phyloP scores from a whole-genome alignment of 2,113 vertebrate species.

The Platysteira castanea region DNA sequence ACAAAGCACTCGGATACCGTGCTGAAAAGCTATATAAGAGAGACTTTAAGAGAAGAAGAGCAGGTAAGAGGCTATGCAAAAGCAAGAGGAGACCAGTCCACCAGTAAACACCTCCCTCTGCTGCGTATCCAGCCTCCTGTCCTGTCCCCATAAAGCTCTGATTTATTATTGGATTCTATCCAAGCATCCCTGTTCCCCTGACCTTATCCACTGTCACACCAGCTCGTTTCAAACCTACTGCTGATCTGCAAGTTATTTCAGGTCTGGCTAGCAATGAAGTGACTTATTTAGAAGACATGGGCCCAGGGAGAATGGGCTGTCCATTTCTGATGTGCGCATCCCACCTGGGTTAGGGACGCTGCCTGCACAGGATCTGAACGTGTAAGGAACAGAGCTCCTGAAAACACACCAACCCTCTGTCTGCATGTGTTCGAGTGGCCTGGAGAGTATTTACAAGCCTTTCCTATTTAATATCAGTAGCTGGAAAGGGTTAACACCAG shows the following conservation, averaged over 20 bases:
- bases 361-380: background rate
- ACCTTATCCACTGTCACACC: background rate
- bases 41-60: background rate
- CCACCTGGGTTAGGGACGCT: background rate
- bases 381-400: background rate
- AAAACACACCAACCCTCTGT: background rate
- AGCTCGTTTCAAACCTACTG: background rate
- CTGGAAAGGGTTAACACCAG: constrained; percentile 48
- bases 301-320: background rate
- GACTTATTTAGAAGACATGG: background rate
- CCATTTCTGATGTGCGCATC: background rate
- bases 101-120: background rate
- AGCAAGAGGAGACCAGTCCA: background rate
- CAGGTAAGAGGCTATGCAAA: constrained; percentile 28
- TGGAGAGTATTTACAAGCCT: background rate
- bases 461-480: background rate
- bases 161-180: background rate
- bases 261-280: background rate
- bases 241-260: background rate
- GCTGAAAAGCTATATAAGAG: constrained; percentile 53
- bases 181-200: background rate
- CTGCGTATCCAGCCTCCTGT: background rate
- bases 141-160: background rate
- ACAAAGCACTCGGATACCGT: constrained; percentile 30
- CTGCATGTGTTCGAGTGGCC: background rate